Evolutionary conservation across 2,888 invertebrate genomes (phyloP).

Genomic region (Cryptus viduatorius): DNA sequence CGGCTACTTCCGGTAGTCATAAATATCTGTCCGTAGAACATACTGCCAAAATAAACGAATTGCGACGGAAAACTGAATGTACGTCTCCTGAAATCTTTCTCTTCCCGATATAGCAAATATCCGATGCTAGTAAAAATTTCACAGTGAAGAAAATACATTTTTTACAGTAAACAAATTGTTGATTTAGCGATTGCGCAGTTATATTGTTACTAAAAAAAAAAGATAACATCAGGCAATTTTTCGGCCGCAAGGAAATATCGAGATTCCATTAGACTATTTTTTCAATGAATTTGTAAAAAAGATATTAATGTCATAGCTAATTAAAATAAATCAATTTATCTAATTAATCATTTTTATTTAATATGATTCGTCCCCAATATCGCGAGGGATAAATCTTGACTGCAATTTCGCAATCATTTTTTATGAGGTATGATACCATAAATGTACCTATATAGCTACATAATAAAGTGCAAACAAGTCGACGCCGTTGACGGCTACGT

Average conservation of each 20-base stretch:
- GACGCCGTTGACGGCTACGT: slow-evolving; percentile 20
- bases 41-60: background rate
- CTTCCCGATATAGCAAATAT: background rate
- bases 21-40: background rate
- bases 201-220: too few relatives aligned
- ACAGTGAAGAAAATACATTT: too few relatives aligned
- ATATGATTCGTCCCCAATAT: background rate
- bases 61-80: background rate
- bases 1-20: background rate
- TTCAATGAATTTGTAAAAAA: too few relatives aligned
- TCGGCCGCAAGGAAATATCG: too few relatives aligned
- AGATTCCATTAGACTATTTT: too few relatives aligned
- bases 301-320: too few relatives aligned
- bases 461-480: slow-evolving; percentile 30
- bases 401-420: background rate
- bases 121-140: background rate
- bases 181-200: too few relatives aligned
- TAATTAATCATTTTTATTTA: background rate
- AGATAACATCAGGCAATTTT: too few relatives aligned
- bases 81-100: background rate
- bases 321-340: background rate
- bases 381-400: background rate
- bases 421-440: background rate
- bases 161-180: too few relatives aligned
- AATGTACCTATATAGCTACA: background rate